Conservation (phyloP, 2,888 invertebrate genomes). For the Hydroisotoma schaefferi region DNA sequence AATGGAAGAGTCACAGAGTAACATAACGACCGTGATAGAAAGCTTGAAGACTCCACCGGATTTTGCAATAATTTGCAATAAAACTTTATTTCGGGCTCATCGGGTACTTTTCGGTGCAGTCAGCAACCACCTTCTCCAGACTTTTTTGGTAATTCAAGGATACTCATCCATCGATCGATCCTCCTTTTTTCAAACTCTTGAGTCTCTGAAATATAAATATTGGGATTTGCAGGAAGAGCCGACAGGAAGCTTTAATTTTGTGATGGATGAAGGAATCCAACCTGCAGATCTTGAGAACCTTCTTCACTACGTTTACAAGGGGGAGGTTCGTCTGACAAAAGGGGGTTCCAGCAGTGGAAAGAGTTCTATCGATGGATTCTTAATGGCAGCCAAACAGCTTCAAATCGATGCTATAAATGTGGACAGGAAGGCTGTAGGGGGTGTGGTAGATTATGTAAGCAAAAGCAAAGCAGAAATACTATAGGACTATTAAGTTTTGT, state of each 20-base stretch:
- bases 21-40: not conserved
- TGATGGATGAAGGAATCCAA: not conserved
- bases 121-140: constrained; percentile 11
- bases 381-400: not conserved
- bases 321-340: not conserved
- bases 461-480: too few species aligned
- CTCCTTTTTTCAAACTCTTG: too few species aligned
- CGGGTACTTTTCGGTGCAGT: not conserved
- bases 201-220: too few species aligned
- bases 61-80: not conserved
- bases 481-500: too few species aligned
- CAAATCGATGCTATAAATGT: constrained; percentile 6
- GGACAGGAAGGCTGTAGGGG: too few species aligned
- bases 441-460: too few species aligned
- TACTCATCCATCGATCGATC: too few species aligned
- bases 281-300: constrained; percentile 2
- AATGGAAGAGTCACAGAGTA: not conserved
- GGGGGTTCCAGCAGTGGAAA: not conserved
- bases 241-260: not conserved
- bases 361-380: not conserved
- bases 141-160: constrained; percentile 5
- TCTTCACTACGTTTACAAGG: constrained; percentile 5
- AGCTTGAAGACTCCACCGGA: not conserved
- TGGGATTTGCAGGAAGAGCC: constrained; percentile 5
- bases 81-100: constrained; percentile 1